phyloP scores from a whole-genome alignment of 2,797 vertebrate genomes.

The Lycodopsis pacificus region DNA sequence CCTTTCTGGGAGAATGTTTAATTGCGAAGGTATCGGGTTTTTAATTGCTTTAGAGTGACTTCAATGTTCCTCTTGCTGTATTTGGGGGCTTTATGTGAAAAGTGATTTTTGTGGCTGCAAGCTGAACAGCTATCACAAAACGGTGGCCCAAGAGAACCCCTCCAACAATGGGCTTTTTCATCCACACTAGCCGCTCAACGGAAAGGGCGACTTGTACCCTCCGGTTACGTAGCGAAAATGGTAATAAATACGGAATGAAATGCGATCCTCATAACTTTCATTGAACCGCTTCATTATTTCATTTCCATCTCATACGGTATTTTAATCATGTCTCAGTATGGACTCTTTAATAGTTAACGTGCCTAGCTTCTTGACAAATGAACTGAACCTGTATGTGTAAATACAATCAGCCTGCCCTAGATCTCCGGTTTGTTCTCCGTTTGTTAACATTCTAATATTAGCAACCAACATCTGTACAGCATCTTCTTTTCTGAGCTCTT shows the following conservation, averaged over 20 bases:
- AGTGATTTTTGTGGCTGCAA: neutral
- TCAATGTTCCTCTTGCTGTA: neutral
- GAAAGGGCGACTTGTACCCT: constrained; percentile 7
- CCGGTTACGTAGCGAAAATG: constrained; percentile 4
- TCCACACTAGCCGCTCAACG: neutral
- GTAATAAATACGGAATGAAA: constrained; percentile 32
- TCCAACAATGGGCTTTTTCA: constrained; percentile 16
- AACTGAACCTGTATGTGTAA: neutral
- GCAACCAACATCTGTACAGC: neutral
- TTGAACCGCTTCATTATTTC: constrained; percentile 2
- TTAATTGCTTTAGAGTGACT: neutral
- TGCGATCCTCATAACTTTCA: constrained; percentile 8
- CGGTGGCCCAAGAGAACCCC: neutral
- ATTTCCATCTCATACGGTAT: neutral
- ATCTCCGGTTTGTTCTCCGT: constrained; percentile 3
- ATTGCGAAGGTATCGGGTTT: neutral
- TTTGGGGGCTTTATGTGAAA: neutral
- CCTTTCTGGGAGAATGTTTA: neutral
- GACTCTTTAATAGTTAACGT: neutral
- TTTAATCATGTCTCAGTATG: neutral
- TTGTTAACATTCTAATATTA: neutral
- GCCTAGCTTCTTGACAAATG: neutral
- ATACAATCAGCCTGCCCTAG: neutral
- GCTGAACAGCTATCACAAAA: neutral
- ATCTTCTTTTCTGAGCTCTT: neutral